Conservation (phyloP, 2,113 vertebrate genomes). For the Orcinus orca region DNA sequence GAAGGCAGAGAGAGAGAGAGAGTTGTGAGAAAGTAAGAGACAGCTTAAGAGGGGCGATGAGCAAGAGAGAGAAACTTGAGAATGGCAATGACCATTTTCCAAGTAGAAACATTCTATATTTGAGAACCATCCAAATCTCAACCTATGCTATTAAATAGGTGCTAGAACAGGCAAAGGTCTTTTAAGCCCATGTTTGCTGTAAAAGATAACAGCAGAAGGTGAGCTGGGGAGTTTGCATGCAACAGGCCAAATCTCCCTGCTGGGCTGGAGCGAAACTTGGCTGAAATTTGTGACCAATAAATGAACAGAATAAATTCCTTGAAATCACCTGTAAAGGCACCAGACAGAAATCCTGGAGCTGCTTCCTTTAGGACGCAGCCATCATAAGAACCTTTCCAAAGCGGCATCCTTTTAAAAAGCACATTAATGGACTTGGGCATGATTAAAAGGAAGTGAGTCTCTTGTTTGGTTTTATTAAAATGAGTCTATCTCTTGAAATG, state of each 20-base stretch:
- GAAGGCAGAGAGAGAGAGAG: too few species aligned
- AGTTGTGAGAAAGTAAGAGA: background rate
- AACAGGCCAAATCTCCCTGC: background rate
- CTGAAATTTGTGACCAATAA: background rate
- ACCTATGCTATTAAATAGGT: background rate
- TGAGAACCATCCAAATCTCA: background rate
- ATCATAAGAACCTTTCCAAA: background rate
- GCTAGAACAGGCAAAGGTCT: background rate
- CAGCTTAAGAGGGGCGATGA: background rate
- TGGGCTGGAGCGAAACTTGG: background rate
- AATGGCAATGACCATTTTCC: background rate
- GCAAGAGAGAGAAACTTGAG: background rate
- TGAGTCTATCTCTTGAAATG: background rate
- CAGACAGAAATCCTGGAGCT: background rate
- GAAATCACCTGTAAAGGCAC: background rate
- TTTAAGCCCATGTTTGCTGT: background rate
- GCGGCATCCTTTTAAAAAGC: background rate
- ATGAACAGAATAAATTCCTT: constrained; percentile 14
- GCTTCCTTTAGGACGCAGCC: background rate
- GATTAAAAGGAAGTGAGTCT: constrained; percentile 43
- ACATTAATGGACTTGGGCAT: background rate
- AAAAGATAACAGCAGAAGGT: background rate
- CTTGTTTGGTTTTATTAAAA: constrained; percentile 63
- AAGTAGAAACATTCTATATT: background rate
- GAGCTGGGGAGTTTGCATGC: background rate